Evolutionary conservation across 2,797 vertebrate genomes (phyloP).

Genomic region (Poecilia wingei): DNA sequence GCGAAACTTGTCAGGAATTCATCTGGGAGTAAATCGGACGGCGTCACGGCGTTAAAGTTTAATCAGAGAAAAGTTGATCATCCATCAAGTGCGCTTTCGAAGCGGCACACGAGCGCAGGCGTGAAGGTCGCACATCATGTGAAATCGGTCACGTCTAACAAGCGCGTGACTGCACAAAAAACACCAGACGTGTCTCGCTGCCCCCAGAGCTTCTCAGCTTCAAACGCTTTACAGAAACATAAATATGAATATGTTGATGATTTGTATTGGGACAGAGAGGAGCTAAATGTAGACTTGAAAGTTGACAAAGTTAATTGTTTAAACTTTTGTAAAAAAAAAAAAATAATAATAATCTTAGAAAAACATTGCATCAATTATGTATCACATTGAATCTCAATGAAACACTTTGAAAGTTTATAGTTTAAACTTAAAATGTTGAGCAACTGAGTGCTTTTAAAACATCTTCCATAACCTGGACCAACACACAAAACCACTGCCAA

Average conservation of each 20-base stretch:
- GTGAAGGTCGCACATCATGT: slow-evolving; percentile 41
- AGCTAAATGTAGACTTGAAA: neutral
- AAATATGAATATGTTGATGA: too few species aligned
- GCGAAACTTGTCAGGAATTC: slow-evolving; percentile 25
- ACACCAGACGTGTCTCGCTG: slow-evolving; percentile 29
- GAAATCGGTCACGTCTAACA: slow-evolving; percentile 46
- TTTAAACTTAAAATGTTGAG: neutral
- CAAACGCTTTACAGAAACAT: too few species aligned
- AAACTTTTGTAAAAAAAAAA: too few species aligned
- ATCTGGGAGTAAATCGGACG: slow-evolving; percentile 34
- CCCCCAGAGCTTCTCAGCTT: slow-evolving; percentile 6
- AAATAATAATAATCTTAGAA: neutral
- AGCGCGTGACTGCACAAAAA: slow-evolving; percentile 44
- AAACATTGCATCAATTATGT: neutral
- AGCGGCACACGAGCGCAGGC: neutral
- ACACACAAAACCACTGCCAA: neutral
- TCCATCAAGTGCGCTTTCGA: slow-evolving; percentile 12
- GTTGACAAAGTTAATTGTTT: neutral
- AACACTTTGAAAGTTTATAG: neutral
- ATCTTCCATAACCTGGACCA: slow-evolving; percentile 5
- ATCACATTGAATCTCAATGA: neutral
- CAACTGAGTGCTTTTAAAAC: neutral
- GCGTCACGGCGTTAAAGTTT: slow-evolving; percentile 31
- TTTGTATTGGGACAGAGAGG: neutral
- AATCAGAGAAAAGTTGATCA: slow-evolving; percentile 55